These are phyloP conservation scores for Andrena hattorfiana DNA, from an alignment of 2,888 invertebrate species.

Conservation along the genomic window DNA sequence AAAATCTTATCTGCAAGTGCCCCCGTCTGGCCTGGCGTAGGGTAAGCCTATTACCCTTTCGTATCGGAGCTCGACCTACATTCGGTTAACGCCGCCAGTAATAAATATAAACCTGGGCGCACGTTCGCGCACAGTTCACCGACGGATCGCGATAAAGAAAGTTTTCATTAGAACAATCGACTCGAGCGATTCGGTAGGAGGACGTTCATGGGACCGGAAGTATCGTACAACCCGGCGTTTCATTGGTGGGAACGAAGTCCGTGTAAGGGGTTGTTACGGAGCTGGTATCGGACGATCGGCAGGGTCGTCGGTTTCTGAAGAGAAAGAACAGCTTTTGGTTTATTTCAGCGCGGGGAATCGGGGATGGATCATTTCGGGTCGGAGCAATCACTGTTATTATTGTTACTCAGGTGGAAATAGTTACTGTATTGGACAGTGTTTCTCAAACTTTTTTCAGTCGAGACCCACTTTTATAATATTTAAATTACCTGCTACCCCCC, in stretches of 20 bases:
- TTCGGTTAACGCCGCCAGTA: slow-evolving; percentile 30
- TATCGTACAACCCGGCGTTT: background rate
- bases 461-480: too few species aligned
- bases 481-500: too few species aligned
- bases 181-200: too few species aligned
- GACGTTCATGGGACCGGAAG: background rate
- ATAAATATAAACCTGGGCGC: slow-evolving; percentile 49
- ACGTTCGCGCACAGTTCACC: slow-evolving; percentile 3
- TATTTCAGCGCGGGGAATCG: background rate
- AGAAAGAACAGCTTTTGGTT: background rate
- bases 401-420: too few species aligned
- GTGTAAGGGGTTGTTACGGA: background rate
- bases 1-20: slow-evolving; percentile 47
- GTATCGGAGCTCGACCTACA: slow-evolving; percentile 52
- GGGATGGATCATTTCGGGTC: background rate
- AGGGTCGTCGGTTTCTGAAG: too few species aligned
- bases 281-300: background rate
- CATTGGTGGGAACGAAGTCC: background rate
- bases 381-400: too few species aligned
- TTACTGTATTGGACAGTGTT: too few species aligned
- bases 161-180: slow-evolving; percentile 30
- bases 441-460: too few species aligned
- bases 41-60: slow-evolving; percentile 32
- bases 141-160: slow-evolving; percentile 25
- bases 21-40: slow-evolving; percentile 3